Evolutionary conservation across 2,888 invertebrate species (phyloP).

Genomic region (Sericinus montela): DNA sequence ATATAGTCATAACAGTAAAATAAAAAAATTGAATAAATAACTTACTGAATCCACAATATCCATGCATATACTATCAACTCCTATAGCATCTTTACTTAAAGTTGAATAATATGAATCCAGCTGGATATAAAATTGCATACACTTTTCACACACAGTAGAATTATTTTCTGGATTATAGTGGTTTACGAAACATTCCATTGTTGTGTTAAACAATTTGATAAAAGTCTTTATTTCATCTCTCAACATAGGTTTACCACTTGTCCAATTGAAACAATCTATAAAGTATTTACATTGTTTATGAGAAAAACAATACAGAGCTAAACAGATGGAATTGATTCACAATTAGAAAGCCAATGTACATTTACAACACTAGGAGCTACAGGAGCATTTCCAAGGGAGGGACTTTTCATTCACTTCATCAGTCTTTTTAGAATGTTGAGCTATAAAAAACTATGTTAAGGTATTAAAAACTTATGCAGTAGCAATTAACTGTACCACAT

Average conservation of each 20-base stretch:
- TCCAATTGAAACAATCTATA: slow-evolving; percentile 79
- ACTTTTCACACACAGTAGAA: slow-evolving; percentile 65
- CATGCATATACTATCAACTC: slow-evolving; percentile 81
- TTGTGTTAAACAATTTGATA: slow-evolving; percentile 60
- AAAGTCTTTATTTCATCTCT: slow-evolving; percentile 75
- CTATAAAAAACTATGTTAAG: too few relatives aligned
- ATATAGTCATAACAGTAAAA: too few relatives aligned
- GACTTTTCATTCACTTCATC: too few relatives aligned
- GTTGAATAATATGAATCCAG: slow-evolving; percentile 79
- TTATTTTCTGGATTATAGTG: slow-evolving; percentile 43
- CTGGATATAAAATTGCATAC: slow-evolving; percentile 72
- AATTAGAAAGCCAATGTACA: slow-evolving; percentile 1
- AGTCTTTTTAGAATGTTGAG: too few relatives aligned
- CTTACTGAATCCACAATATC: slow-evolving; percentile 83
- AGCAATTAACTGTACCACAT: too few relatives aligned
- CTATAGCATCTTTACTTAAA: slow-evolving; percentile 75
- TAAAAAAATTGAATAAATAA: too few relatives aligned
- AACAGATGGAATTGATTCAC: slow-evolving; percentile 6
- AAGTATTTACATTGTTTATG: too few relatives aligned
- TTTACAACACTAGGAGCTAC: too few relatives aligned
- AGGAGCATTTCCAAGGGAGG: too few relatives aligned
- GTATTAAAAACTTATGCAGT: too few relatives aligned
- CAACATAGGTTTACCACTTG: slow-evolving; percentile 52
- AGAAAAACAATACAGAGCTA: background rate
- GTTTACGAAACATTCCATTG: slow-evolving; percentile 59